Evolutionary conservation across 2,113 vertebrate species (phyloP).

Genomic region (Psilopsiagon aurifrons): DNA sequence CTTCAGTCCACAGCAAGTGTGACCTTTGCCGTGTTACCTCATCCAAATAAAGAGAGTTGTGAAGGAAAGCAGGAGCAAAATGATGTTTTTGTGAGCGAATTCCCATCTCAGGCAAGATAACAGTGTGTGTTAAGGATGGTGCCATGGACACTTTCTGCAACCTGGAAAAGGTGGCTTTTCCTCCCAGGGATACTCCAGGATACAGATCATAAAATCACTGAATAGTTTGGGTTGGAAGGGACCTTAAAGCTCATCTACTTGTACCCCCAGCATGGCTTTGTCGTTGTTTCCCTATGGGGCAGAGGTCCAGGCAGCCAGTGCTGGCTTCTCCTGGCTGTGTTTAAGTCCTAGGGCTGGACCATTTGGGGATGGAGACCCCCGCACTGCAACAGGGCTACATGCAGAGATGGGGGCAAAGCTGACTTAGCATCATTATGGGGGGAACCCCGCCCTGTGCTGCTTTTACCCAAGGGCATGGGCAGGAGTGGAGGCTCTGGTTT

Average conservation of each 20-base stretch:
- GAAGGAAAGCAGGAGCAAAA: neutral
- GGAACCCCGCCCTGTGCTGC: neutral
- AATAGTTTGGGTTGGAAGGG: neutral
- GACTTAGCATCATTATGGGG: neutral
- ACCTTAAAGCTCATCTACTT: neutral
- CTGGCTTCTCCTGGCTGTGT: neutral
- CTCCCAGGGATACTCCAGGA: neutral
- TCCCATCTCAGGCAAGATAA: neutral
- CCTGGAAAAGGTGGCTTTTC: neutral
- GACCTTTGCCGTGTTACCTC: neutral
- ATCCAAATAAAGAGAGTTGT: neutral
- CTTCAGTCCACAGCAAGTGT: neutral
- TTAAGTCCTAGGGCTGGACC: neutral
- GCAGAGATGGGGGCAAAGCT: neutral
- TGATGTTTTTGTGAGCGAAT: neutral
- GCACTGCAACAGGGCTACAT: fast-evolving
- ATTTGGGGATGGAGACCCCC: neutral
- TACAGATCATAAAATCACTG: neutral
- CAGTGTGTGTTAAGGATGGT: neutral
- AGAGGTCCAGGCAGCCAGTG: neutral
- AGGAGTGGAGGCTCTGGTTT: neutral
- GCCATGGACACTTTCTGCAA: neutral
- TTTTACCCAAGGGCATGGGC: neutral
- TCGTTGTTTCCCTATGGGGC: neutral
- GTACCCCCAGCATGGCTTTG: neutral